Evolutionary conservation across 2,113 vertebrate species (phyloP), one percentile per base, ranked within the genome.

Genomic region (Rhizomys pruinosus): DNA sequence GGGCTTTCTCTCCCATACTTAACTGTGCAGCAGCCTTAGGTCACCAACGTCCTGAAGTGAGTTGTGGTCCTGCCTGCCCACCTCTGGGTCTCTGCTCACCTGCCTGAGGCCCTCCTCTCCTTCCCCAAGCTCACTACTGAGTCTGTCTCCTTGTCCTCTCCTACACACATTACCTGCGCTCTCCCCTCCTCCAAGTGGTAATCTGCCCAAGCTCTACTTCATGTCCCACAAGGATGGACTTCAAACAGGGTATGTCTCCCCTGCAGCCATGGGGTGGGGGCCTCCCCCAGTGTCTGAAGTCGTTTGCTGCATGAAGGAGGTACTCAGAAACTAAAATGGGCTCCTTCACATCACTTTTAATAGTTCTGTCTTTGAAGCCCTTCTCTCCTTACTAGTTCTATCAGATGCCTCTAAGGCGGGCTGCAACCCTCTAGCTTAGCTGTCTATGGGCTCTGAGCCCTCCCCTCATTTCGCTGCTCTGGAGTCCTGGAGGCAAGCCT

Each of bases 341-440:
- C 32, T 7, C 22, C 52, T 22, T 2, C 27, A 71, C n/a, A n/a
- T n/a, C n/a, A n/a, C n/a, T 15, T 82, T 27, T 2, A 27, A 11
- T 39, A 25, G 20, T 47, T 61, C 44, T 20, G 20, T 87, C 68
- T 79, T 20, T 64, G 4, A 37, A 72, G 63, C 29, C 12, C 11
- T 47, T 39, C 12, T 47, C 1, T 23, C 3, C 0, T 1, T 0
- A 2, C n/a, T 22, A 27, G 6, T 0, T 12, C 3, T 22, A 27
- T 15, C 1, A 3, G n/a, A 57, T 12, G 16, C 44, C 81, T 47
- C 61, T 20, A 1, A 1, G 13, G 23, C 4, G 25, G 1, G 23
- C 25, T 3, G 44, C 2, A 10, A 16, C 61, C 20, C n/a, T n/a
- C n/a, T n/a, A n/a, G n/a, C 19, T 10, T 3, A 2, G 0, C 1